Conservation (phyloP, 2,888 invertebrate genomes). For the Shargacucullia verbasci region DNA sequence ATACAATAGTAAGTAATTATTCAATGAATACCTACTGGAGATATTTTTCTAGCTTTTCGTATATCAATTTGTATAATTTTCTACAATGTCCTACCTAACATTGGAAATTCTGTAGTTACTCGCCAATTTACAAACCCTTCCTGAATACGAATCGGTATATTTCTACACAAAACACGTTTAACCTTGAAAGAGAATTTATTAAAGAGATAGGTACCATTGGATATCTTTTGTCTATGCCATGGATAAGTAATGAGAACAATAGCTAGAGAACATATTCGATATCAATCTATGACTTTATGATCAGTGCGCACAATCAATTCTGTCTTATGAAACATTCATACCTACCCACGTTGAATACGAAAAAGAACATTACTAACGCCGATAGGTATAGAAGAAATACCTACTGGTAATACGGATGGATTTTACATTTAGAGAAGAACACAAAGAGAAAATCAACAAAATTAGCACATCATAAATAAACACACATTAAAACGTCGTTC, state of each 20-base stretch:
- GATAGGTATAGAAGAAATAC: too few species aligned
- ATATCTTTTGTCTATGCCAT: conserved; percentile 13
- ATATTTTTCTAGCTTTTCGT: conserved; percentile 1
- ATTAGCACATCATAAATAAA: too few species aligned
- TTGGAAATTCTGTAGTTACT: conserved; percentile 14
- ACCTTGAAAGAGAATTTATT: conserved; percentile 16
- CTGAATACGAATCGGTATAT: conserved; percentile 14
- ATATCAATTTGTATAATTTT: conserved; percentile 32
- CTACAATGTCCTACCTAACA: conserved; percentile 4
- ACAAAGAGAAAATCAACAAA: too few species aligned
- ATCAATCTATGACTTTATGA: conserved; percentile 27
- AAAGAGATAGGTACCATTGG: conserved; percentile 6
- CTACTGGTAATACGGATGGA: too few species aligned
- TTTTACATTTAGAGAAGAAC: too few species aligned
- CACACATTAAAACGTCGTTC: too few species aligned
- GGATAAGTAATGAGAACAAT: conserved; percentile 6
- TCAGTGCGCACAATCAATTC: conserved; percentile 7
- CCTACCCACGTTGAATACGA: too few species aligned
- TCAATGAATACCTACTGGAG: neutral
- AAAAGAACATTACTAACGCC: too few species aligned
- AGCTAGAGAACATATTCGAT: conserved; percentile 10
- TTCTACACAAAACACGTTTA: conserved; percentile 4
- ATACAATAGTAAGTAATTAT: neutral
- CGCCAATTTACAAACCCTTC: conserved; percentile 18
- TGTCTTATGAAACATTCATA: conserved; percentile 30